A percentile compares a stretch with the other conserved stretches of the same genome.
phyloP scores from a whole-genome alignment of 2,888 invertebrate genomes.

The Philaethria dido region DNA sequence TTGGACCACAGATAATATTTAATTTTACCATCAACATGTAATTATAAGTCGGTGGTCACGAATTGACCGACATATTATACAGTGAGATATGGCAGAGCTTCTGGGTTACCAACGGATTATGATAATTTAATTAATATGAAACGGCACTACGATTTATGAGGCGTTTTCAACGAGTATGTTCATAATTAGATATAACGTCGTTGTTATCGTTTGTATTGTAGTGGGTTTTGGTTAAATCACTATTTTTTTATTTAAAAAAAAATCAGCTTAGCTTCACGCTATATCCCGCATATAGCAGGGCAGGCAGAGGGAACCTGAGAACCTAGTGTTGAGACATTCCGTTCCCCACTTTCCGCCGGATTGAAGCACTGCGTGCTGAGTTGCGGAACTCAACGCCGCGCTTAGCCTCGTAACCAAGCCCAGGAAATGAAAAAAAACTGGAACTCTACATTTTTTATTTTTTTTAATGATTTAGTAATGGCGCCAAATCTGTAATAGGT shows the following conservation, averaged over 20 bases:
- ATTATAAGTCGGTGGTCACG: conserved; percentile 30
- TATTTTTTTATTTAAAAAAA: background rate
- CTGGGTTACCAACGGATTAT: conserved; percentile 41
- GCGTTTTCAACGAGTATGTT: conserved; percentile 23
- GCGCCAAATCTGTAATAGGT: no score
- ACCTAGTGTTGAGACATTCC: no score
- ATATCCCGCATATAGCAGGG: no score
- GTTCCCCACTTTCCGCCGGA: no score
- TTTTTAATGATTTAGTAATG: no score
- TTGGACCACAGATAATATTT: conserved; percentile 28
- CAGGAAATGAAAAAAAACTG: no score
- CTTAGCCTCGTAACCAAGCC: no score
- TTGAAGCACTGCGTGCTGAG: no score
- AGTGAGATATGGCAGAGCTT: conserved; percentile 36
- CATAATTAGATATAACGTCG: conserved; percentile 2
- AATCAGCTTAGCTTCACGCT: no score
- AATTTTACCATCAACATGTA: conserved; percentile 30
- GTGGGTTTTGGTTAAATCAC: background rate
- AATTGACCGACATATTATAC: conserved; percentile 34
- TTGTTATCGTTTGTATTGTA: background rate
- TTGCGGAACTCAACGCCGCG: no score
- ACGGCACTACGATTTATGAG: conserved; percentile 32
- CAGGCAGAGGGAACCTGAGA: no score
- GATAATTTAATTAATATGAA: conserved; percentile 42
- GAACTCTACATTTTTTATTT: no score